Evolutionary conservation across 1,140 invertebrate genomes (phyloP), one percentile per base, ranked within the genome.

Genomic region (Papilio glaucus): DNA sequence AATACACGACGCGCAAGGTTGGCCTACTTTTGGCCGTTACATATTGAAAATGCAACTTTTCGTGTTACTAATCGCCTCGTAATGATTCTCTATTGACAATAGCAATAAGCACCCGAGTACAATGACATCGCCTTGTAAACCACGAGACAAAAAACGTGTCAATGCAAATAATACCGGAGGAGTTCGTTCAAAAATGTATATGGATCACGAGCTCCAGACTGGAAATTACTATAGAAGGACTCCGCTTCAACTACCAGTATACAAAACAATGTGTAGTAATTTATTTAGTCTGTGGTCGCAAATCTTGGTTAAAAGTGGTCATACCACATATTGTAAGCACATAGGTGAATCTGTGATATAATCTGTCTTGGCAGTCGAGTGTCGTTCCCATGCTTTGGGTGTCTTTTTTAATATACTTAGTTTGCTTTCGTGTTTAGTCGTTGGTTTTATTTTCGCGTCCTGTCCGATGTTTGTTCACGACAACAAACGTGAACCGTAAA

Each of bases 131-230:
- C 75, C 82, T 92, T 88, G 90, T 91, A 91, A 90, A 83, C 79
- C 76, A 82, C 79, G 78, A 71, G 75, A 86, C 82, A 89, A 92
- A 92, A 89, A 91, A 91, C 84, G 81, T 87, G 90, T 90, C 85
- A 92, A 84, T 82, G 83, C 87, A 90, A 90, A 92, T 81, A 90
- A 92, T 81, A 89, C 77, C 81, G 49, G 78, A 75, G 71, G 73
- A 79, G 78, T n/a, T 74, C 81, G 79, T 79, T 81, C 80, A 83
- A 81, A 84, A 82, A 83, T 76, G 76, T 76, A 79, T 71, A 77
- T 73, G n/a, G 24, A 82, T 76, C 79, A 78, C 77, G 81, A 77
- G 72, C 80, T 78, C 85, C 81, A 87, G 78, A 45, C 62, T 72
- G 77, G 29, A 70, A 57, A 72, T 53, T 71, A 63, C 49, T 70